A percentile compares a stretch with the other conserved stretches of the same genome.
Conservation (phyloP, 2,888 invertebrate genomes). For the Erpobdella octoculata region DNA sequence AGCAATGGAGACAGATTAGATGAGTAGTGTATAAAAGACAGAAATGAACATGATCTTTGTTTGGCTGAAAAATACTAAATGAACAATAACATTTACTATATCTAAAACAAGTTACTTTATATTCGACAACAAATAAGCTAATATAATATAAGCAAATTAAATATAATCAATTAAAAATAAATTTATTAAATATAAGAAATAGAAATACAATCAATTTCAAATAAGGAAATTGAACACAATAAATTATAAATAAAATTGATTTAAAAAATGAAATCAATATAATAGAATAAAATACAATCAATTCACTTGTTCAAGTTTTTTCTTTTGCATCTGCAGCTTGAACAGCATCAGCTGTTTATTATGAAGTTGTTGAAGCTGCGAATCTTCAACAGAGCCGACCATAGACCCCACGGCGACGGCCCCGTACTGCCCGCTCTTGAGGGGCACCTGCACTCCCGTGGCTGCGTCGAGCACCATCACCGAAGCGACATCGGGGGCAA, state of each 20-base stretch:
- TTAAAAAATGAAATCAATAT: not conserved
- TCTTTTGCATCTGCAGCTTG: conserved; percentile 43
- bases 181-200: no score
- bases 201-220: no score
- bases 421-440: not conserved
- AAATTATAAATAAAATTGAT: not conserved
- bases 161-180: no score
- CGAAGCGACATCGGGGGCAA: not conserved
- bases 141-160: no score
- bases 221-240: no score
- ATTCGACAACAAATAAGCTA: no score
- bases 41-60: no score
- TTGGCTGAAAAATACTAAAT: no score
- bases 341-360: conserved; percentile 40
- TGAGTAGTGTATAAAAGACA: no score
- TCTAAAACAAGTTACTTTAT: no score
- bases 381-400: not conserved
- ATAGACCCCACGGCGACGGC: not conserved
- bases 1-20: not conserved
- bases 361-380: conserved; percentile 31
- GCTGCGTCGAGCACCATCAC: not conserved
- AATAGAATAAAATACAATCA: not conserved
- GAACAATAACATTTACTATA: no score
- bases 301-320: conserved; percentile 38
- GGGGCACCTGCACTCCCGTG: not conserved